Evolutionary conservation across 2,888 invertebrate species (phyloP).

Genomic region (Caenorhabditis zanzibari): DNA sequence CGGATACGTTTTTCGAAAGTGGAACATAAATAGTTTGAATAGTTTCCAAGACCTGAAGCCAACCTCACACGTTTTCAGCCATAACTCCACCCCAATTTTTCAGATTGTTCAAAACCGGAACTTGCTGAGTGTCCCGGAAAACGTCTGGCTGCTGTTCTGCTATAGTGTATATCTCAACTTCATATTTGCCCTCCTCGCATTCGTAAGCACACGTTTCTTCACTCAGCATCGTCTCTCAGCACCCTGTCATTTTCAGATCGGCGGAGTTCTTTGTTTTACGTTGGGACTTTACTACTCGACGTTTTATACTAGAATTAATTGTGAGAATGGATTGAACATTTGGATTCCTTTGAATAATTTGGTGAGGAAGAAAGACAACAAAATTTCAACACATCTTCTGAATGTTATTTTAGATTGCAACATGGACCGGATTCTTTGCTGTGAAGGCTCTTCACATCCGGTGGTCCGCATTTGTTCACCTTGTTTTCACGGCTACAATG

Average conservation of each 20-base stretch:
- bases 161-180: slow-evolving; percentile 51
- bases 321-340: slow-evolving; percentile 60
- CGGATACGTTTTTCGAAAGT: no score
- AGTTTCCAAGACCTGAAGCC: no score
- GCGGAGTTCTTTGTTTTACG: slow-evolving; percentile 47
- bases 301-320: slow-evolving; percentile 55
- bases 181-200: slow-evolving; percentile 19
- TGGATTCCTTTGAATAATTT: slow-evolving; percentile 62
- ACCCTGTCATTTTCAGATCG: slow-evolving; percentile 26
- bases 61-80: no score
- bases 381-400: no score
- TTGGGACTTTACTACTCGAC: slow-evolving; percentile 54
- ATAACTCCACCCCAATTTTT: neutral
- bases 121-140: slow-evolving; percentile 53
- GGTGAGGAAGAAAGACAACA: slow-evolving; percentile 10
- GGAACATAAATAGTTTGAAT: no score
- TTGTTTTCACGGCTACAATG: slow-evolving; percentile 58
- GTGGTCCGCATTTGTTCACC: slow-evolving; percentile 63
- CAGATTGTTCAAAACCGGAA: slow-evolving; percentile 62
- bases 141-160: slow-evolving; percentile 43
- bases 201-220: slow-evolving; percentile 3
- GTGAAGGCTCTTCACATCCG: slow-evolving; percentile 60
- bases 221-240: neutral
- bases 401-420: slow-evolving; percentile 60
- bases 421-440: slow-evolving; percentile 62